Percentiles rank a stretch among this genome's conserved stretches.
phyloP scores from a whole-genome alignment of 2,113 vertebrate genomes.

The Caranx melampygus region DNA sequence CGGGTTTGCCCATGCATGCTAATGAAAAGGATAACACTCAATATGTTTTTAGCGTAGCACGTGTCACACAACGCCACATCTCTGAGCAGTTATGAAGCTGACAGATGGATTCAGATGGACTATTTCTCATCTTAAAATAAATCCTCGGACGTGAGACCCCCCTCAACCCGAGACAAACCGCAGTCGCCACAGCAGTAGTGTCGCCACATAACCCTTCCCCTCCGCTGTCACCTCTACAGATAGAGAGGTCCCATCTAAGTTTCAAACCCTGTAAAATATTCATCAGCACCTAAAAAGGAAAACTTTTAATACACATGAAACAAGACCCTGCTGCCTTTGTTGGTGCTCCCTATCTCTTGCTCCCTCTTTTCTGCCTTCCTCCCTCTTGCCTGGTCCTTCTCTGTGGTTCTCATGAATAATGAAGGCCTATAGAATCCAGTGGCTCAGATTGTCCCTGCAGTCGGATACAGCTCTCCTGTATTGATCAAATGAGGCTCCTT shows the following conservation, averaged over 20 bases:
- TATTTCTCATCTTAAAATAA: background rate
- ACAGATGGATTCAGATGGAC: background rate
- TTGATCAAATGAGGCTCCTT: conserved; percentile 85
- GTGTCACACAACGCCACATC: background rate
- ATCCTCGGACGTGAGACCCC: conserved; percentile 47
- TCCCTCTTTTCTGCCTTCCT: conserved; percentile 57
- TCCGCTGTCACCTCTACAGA: conserved; percentile 63
- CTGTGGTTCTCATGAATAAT: conserved; percentile 85
- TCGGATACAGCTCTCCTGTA: conserved; percentile 82
- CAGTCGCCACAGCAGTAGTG: conserved; percentile 48
- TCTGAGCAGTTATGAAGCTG: background rate
- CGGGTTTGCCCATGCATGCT: conserved; percentile 31
- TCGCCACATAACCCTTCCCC: conserved; percentile 64
- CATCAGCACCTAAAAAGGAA: conserved; percentile 80
- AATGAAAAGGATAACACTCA: conserved; percentile 12
- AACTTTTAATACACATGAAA: conserved; percentile 86
- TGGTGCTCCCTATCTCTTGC: conserved; percentile 71
- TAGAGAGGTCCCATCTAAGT: conserved; percentile 77
- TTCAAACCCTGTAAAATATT: conserved; percentile 85
- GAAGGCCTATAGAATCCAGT: conserved; percentile 81
- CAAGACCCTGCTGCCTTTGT: conserved; percentile 76
- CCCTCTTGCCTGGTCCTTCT: conserved; percentile 63
- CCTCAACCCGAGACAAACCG: conserved; percentile 56
- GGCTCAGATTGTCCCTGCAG: conserved; percentile 82
- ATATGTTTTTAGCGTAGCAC: background rate